phyloP scores from a whole-genome alignment of 2,797 vertebrate genomes.

The Tachyglossus aculeatus region DNA sequence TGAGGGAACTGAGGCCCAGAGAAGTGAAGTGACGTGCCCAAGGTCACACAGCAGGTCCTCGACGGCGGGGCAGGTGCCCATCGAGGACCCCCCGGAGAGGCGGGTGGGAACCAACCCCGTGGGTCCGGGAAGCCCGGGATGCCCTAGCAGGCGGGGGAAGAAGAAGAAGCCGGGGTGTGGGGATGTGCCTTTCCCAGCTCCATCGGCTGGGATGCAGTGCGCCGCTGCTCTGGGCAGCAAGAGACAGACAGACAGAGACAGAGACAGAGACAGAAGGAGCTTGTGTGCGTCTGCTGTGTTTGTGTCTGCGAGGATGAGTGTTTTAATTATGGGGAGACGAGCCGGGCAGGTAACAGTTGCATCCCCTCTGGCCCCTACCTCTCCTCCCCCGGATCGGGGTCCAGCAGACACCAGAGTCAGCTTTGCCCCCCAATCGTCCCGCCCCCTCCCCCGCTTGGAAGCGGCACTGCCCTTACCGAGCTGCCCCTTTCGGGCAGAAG shows the following conservation, averaged over 20 bases:
- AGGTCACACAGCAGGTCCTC: no score
- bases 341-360: neutral
- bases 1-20: no score
- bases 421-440: neutral
- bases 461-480: neutral
- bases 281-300: neutral
- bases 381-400: neutral
- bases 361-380: neutral
- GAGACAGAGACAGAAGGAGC: neutral
- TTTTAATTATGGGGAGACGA: constrained; percentile 37
- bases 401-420: neutral
- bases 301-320: no score
- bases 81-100: neutral
- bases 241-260: neutral
- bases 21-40: no score
- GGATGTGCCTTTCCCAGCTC: constrained; percentile 33
- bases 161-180: constrained; percentile 6
- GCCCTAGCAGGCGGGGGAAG: no score
- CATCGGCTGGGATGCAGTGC: constrained; percentile 68
- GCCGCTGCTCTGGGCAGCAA: constrained; percentile 37
- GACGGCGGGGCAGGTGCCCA: no score
- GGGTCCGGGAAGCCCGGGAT: no score
- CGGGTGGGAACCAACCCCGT: neutral
- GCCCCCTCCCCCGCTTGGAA: neutral
- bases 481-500: no score